Percentiles rank a stretch among this genome's conserved stretches.
Evolutionary conservation across 2,888 invertebrate species (phyloP).

Genomic region (Ophion costatus): DNA sequence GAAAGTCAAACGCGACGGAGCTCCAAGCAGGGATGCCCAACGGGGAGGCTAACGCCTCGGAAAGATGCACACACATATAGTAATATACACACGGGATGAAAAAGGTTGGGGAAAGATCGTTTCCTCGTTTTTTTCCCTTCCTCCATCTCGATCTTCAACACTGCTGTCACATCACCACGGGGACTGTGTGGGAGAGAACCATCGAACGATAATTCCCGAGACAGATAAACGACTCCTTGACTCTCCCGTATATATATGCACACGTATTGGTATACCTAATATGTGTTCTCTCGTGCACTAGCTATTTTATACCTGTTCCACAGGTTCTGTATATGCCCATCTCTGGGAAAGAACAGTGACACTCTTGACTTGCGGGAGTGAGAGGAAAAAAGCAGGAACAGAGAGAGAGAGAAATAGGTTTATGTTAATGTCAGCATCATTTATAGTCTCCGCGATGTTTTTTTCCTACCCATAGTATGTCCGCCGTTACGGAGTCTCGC

Average conservation of each 20-base stretch:
- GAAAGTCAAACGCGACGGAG: constrained; percentile 66
- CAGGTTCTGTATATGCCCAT: constrained; percentile 41
- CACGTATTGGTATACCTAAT: neutral
- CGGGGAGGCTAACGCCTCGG: constrained; percentile 59
- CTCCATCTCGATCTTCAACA: constrained; percentile 52
- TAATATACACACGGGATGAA: constrained; percentile 24
- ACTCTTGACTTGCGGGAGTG: constrained; percentile 17
- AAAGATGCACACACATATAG: neutral
- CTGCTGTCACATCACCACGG: constrained; percentile 44
- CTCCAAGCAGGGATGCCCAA: constrained; percentile 47
- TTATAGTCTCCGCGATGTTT: constrained; percentile 58
- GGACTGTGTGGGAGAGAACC: constrained; percentile 59
- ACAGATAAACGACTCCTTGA: constrained; percentile 53
- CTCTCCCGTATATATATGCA: neutral
- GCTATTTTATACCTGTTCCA: constrained; percentile 60
- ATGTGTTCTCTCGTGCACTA: constrained; percentile 39
- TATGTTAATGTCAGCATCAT: constrained; percentile 62
- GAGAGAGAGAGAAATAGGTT: constrained; percentile 44
- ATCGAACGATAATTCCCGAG: constrained; percentile 58
- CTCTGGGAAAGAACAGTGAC: constrained; percentile 49
- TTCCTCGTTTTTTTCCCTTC: constrained; percentile 48
- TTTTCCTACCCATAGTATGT: constrained; percentile 29
- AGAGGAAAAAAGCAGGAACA: neutral
- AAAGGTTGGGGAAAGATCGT: constrained; percentile 54
- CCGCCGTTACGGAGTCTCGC: constrained; percentile 31